phyloP scores from a whole-genome alignment of 2,888 invertebrate species.

The Hydroisotoma schaefferi region DNA sequence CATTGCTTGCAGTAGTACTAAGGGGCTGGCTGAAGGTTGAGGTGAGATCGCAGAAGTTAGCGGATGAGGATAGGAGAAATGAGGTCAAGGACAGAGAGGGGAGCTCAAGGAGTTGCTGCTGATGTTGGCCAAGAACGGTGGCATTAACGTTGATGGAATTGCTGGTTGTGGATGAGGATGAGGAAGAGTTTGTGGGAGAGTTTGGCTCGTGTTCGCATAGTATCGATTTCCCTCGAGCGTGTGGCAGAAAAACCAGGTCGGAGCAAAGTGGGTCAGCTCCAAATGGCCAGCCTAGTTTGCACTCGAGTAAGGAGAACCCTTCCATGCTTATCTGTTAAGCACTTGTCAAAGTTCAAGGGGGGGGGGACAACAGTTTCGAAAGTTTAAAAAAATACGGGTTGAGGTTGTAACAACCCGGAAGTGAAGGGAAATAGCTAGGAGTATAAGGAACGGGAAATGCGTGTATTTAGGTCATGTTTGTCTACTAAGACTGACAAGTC shows the following conservation, averaged over 20 bases:
- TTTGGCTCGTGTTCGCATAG: constrained; percentile 33
- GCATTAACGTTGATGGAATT: no score
- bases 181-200: neutral
- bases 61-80: neutral
- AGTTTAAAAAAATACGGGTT: neutral
- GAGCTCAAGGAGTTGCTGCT: neutral
- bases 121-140: no score
- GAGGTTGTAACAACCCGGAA: no score
- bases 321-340: neutral
- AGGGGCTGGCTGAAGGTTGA: no score
- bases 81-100: neutral
- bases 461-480: no score
- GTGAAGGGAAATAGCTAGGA: no score
- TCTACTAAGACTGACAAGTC: neutral
- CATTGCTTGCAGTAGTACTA: no score
- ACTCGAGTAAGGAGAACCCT: neutral
- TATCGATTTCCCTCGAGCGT: constrained; percentile 37
- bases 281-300: neutral
- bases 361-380: neutral
- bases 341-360: neutral
- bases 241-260: constrained; percentile 24
- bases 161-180: neutral
- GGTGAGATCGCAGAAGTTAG: no score
- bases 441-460: no score
- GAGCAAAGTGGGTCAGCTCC: constrained; percentile 39